Evolutionary conservation across 2,888 invertebrate species (phyloP), one percentile per base, ranked within the genome.

Genomic region (Ptychoptera albimana): DNA sequence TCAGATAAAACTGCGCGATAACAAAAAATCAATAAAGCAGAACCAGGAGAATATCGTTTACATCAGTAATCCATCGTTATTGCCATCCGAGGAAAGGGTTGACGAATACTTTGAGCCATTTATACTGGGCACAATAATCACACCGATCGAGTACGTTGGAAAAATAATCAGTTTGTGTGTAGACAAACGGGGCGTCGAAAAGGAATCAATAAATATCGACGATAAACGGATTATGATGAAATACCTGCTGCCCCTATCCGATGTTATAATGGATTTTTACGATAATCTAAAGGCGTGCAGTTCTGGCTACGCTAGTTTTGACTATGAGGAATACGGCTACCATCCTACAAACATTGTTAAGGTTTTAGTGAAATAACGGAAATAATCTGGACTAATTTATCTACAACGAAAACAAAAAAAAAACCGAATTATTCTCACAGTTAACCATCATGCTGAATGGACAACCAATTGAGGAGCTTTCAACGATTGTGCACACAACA

Each of bases 271-370:
- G 8, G 94, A 97, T 63, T 97, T 98, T 62, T 93, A 93, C 58
- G 96, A 97, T 59, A 72, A 74, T 4, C 67, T 96, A 2, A 97
- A 97, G 64, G 81, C 85, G 11, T 55, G 88, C 13, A 83, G 87
- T 3, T 93, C 93, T 0, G 97, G 97, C 30, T 97, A 91, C 67
- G 97, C 93, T 1, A 88, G 88, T 60, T 93, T 93, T 59, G 91
- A 91, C 63, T 93, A 93, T 58, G 89, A 92, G 63, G 84, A 89
- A 58, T 65, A 76, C 55, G 94, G 88, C 2, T 97, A 83, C 63
- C 75, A 83, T 57, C 59, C 60, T 49, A 79, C 92, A 48, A 69
- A 79, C 47, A 69, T 97, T 54, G 80, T 82, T 0, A 87, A 86
- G 63, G 82, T 91, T n/a, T n/a, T n/a, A n/a, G n/a, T n/a, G n/a